phyloP scores from a whole-genome alignment of 2,113 vertebrate genomes.

The Caranx ignobilis region DNA sequence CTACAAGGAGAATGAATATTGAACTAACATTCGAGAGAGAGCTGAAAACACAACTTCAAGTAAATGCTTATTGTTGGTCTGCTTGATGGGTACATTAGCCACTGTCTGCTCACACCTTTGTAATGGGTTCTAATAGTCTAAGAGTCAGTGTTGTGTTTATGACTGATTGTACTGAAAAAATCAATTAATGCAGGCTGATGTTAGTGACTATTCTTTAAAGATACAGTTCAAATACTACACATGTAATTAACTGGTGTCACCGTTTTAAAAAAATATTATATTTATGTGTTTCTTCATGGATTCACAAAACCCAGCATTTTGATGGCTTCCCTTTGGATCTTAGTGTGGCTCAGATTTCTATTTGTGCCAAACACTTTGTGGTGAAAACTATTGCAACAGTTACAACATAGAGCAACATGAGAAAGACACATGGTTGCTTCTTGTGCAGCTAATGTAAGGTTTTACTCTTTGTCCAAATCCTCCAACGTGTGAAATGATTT shows the following conservation, averaged over 20 bases:
- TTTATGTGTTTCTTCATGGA: neutral
- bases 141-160: neutral
- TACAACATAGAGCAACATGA: conserved; percentile 26
- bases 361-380: conserved; percentile 33
- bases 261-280: conserved; percentile 1
- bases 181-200: neutral
- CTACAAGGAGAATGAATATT: neutral
- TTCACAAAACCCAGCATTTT: conserved; percentile 31
- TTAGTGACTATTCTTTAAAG: neutral
- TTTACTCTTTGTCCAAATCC: conserved; percentile 16
- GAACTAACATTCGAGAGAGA: neutral
- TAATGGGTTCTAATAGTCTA: neutral
- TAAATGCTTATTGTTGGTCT: neutral
- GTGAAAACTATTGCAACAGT: conserved; percentile 39
- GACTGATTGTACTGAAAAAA: neutral
- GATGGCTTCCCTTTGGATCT: conserved; percentile 23
- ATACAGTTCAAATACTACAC: neutral
- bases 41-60: neutral
- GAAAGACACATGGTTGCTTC: neutral
- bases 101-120: neutral
- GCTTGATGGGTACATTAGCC: neutral
- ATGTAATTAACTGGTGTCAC: neutral
- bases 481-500: conserved; percentile 16
- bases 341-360: conserved; percentile 27
- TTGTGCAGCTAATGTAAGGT: conserved; percentile 1